Evolutionary conservation across 2,113 vertebrate species (phyloP).

Genomic region (Equus przewalskii): DNA sequence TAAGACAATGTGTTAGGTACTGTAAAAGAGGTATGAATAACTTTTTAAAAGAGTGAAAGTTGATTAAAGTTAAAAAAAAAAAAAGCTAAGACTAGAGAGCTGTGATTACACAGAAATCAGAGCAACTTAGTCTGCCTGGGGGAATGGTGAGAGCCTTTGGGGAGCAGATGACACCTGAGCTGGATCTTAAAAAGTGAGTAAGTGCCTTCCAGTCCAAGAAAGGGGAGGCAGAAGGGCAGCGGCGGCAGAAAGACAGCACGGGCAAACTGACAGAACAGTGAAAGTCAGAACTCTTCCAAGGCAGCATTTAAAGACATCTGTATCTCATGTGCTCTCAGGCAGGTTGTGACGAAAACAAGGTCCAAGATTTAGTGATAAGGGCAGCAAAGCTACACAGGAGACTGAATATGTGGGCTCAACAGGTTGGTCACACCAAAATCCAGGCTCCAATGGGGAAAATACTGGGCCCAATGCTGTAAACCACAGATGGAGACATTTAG

Average conservation of each 20-base stretch:
- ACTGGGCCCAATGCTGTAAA: neutral
- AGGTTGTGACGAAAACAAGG: neutral
- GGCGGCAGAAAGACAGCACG: neutral
- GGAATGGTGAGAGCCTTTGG: neutral
- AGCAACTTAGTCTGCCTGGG: neutral
- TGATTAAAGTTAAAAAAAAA: neutral
- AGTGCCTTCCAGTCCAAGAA: neutral
- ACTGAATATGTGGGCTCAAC: neutral
- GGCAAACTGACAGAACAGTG: neutral
- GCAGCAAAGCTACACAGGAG: neutral
- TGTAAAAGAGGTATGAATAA: neutral
- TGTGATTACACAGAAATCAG: slow-evolving; percentile 1
- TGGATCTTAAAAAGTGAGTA: neutral
- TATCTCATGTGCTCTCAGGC: neutral
- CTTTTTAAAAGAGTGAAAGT: neutral
- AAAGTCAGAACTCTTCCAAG: neutral
- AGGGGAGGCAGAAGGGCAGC: neutral
- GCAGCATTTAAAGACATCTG: neutral
- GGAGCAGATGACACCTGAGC: neutral
- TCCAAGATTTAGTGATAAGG: neutral
- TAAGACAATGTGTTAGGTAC: neutral
- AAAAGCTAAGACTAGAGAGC: neutral
- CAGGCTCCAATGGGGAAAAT: neutral
- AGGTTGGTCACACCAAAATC: neutral
- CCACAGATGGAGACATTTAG: neutral